A percentile compares a stretch with the other conserved stretches of the same genome.
phyloP scores from a whole-genome alignment of 1,140 invertebrate species.

The Drosophila parabipectinata region DNA sequence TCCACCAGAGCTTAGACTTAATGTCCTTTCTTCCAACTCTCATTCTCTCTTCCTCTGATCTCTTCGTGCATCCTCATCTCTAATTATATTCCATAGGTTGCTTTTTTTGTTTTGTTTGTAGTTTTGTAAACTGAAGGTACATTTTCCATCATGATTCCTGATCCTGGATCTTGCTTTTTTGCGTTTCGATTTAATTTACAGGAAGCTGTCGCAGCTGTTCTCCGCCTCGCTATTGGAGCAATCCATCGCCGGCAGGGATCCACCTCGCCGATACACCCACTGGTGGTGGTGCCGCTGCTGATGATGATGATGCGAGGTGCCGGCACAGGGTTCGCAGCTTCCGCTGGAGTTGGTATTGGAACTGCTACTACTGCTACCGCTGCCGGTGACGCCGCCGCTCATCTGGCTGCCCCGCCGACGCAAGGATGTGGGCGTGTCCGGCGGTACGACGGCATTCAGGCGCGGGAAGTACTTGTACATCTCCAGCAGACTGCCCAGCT shows the following conservation, averaged over 20 bases:
- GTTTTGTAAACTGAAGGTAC: conserved; percentile 82
- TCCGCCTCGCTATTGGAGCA: conserved; percentile 78
- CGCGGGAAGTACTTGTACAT: conserved; percentile 78
- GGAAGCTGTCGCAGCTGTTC: conserved; percentile 80
- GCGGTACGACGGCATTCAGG: conserved; percentile 34
- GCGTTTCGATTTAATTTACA: conserved; percentile 30
- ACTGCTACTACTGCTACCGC: conserved; percentile 21
- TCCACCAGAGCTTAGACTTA: background rate
- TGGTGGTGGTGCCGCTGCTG: conserved; percentile 21
- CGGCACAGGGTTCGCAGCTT: conserved; percentile 21
- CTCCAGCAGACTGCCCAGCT: conserved; percentile 72
- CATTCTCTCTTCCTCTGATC: background rate
- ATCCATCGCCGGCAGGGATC: conserved; percentile 74
- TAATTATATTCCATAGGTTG: conserved; percentile 19
- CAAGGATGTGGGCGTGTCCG: conserved; percentile 15
- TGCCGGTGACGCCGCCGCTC: conserved; percentile 18
- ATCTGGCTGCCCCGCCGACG: conserved; percentile 67
- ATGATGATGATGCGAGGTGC: background rate
- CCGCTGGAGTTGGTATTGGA: conserved; percentile 13
- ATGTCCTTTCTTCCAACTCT: background rate
- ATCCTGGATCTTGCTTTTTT: conserved; percentile 6
- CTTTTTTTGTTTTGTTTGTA: conserved; percentile 1
- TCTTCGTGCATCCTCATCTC: background rate
- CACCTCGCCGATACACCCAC: conserved; percentile 62
- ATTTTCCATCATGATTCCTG: conserved; percentile 50